Evolutionary conservation across 2,888 invertebrate species (phyloP), one percentile per base, ranked within the genome.

Genomic region (Dynastes tityus): DNA sequence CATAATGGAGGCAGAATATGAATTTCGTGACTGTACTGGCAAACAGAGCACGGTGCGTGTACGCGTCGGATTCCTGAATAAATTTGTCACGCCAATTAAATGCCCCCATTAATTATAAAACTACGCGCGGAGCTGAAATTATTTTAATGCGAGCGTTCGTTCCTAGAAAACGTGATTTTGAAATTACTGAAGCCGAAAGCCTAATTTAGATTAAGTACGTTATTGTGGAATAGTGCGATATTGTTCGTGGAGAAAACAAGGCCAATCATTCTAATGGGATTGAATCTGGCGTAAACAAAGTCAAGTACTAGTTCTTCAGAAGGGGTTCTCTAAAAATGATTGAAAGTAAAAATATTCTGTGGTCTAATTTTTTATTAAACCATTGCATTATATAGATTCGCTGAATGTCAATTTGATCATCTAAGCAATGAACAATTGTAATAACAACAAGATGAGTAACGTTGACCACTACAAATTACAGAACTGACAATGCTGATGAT

Each of bases 11-110:
- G 58, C 40, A 22, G 45, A 40, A 58, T 58, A 73, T 45, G 40
- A 61, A 58, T 27, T 55, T 61, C 61, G 58, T 73, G 58, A 73
- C 58, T 40, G 37, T 9, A 61, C 58, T 58, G 71, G 8, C 45
- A 53, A 73, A 61, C 13, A 27, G 22, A 13, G 51, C 9, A 4
- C 40, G 13, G 58, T 22, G 61, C 73, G 67, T 76, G 55, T 76
- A 76, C 32, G 53, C 16, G n/a, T 55, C 67, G 55, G 55, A 76
- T 76, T 37, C 40, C 37, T 67, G 76, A 76, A 75, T 63, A 76
- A 76, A 55, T 76, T 76, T 55, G 76, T 64, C 55, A 76, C 67
- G 76, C 55, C 65, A 76, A 76, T 76, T 76, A 76, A 76, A 40
- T 76, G 37, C 67, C 65, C 22, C 40, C 65, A 67, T 76, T 76